Evolutionary conservation across 1,140 invertebrate species (phyloP).

Genomic region (Diachasmimorpha longicaudata): DNA sequence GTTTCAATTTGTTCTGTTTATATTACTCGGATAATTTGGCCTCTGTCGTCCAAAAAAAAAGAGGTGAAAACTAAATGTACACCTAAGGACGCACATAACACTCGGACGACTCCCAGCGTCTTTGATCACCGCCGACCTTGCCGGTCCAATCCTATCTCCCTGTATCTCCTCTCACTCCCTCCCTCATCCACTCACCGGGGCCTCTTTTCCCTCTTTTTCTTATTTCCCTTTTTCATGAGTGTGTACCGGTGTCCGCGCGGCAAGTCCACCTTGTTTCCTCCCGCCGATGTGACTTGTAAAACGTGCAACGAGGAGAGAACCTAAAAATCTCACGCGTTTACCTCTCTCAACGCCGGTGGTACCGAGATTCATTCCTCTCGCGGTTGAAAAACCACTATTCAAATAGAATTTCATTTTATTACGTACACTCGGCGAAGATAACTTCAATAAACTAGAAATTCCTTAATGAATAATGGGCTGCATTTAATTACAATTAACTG

Average conservation of each 20-base stretch:
- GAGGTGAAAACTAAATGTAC: constrained; percentile 52
- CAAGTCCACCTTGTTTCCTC: constrained; percentile 18
- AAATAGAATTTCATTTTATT: background rate
- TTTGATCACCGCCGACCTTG: constrained; percentile 58
- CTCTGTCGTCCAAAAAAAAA: constrained; percentile 24
- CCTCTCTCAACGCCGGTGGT: constrained; percentile 5
- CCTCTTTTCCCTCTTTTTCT: constrained; percentile 1
- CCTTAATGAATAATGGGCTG: too few relatives aligned
- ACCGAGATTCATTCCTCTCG: background rate
- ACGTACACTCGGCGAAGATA: background rate
- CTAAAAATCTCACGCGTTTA: constrained; percentile 7
- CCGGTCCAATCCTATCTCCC: constrained; percentile 30
- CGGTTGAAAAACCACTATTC: background rate
- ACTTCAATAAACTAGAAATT: background rate
- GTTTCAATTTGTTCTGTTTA: background rate
- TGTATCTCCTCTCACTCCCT: constrained; percentile 38
- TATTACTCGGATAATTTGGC: background rate
- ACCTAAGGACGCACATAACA: constrained; percentile 47
- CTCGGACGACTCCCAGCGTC: constrained; percentile 40
- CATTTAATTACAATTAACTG: background rate
- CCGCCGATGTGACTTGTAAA: constrained; percentile 12
- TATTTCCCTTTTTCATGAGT: constrained; percentile 18
- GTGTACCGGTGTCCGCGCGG: constrained; percentile 6
- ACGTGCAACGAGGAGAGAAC: background rate
- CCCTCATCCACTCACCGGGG: constrained; percentile 12